phyloP scores from a whole-genome alignment of 1,140 invertebrate species.

The Hydropsyche tenuis region DNA sequence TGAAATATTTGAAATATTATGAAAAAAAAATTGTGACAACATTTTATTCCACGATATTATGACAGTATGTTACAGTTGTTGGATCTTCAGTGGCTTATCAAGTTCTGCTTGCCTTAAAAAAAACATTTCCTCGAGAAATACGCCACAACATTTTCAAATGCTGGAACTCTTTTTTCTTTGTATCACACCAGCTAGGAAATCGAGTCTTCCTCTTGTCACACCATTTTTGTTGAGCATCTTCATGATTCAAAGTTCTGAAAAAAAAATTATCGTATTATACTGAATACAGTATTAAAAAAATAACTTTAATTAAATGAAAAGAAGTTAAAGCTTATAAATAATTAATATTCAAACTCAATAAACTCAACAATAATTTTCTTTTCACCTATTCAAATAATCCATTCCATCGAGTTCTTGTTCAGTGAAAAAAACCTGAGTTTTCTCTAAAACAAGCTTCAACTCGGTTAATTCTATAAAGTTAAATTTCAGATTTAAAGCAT shows the following conservation, averaged over 20 bases:
- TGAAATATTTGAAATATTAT: conserved; percentile 60
- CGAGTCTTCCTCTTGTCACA: conserved; percentile 68
- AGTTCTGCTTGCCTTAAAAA: conserved; percentile 90
- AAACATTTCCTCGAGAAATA: conserved; percentile 91
- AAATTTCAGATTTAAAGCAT: conserved; percentile 90
- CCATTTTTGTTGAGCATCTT: conserved; percentile 60
- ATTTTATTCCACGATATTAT: no score
- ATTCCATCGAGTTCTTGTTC: conserved; percentile 72
- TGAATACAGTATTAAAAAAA: no score
- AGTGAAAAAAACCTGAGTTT: conserved; percentile 92
- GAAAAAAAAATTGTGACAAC: not conserved
- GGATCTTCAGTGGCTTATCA: conserved; percentile 90
- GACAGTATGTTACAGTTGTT: conserved; percentile 69
- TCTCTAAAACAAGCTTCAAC: conserved; percentile 89
- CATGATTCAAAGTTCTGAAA: conserved; percentile 63
- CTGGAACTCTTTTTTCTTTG: conserved; percentile 89
- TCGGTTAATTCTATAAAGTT: conserved; percentile 95
- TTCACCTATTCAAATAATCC: conserved; percentile 67
- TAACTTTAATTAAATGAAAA: not conserved
- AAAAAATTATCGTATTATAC: no score
- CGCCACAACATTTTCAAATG: conserved; percentile 98
- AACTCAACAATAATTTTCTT: no score
- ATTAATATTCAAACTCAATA: no score
- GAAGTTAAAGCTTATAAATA: not conserved
- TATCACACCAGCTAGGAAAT: conserved; percentile 88